These are phyloP conservation scores for Botia almorhae DNA, from an alignment of 2,797 vertebrate genomes.

Conservation along the genomic window DNA sequence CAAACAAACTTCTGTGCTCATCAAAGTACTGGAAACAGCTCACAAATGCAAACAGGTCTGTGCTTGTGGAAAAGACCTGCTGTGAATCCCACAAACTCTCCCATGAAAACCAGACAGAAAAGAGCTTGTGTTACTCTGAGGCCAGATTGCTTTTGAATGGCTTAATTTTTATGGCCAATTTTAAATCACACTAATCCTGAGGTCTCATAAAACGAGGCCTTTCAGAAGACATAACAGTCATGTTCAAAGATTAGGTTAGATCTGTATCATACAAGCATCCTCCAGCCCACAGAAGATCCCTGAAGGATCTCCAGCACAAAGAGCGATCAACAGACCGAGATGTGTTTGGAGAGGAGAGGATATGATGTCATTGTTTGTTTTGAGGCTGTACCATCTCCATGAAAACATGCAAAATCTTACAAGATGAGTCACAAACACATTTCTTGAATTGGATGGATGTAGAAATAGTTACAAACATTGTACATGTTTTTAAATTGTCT, in stretches of 20 bases:
- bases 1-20: neutral
- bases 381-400: conserved; percentile 2
- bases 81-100: neutral
- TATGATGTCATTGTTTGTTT: conserved; percentile 27
- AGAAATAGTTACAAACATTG: neutral
- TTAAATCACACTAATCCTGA: neutral
- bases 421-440: conserved; percentile 31
- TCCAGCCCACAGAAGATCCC: too few species aligned
- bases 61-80: neutral
- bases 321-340: neutral
- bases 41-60: neutral
- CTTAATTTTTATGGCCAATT: neutral
- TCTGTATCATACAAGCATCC: neutral
- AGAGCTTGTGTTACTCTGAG: neutral
- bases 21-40: neutral
- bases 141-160: neutral
- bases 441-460: neutral
- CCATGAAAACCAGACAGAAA: neutral
- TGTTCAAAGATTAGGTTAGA: neutral
- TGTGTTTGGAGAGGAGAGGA: neutral
- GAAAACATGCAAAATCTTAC: conserved; percentile 27
- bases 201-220: neutral
- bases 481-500: neutral
- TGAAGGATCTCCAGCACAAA: neutral
- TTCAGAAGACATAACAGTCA: neutral